Evolutionary conservation across 1,140 invertebrate genomes (phyloP), one percentile per base, ranked within the genome.

Genomic region (Caenorhabditis tropicalis): DNA sequence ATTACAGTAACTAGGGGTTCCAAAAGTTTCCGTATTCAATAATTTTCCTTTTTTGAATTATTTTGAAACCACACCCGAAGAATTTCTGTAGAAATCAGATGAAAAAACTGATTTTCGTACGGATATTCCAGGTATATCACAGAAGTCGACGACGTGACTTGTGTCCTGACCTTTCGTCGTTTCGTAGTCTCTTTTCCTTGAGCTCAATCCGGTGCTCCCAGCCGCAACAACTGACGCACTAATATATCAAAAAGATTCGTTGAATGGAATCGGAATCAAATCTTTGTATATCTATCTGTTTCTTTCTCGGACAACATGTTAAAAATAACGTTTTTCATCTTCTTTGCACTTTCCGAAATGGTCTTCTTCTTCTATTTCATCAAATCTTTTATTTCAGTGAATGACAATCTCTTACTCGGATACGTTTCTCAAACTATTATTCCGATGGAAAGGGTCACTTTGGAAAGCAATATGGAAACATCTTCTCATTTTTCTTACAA

Each of bases 321-420:
- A 24, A 15, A 24, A 27, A 10, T 27, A 46, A 24, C 65, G 21
- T 43, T 74, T 43, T 43, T 15, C 65, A 27, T 65, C 87, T 79
- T 70, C 88, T 89, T 48, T 87, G 87, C 16, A 53, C 43, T 49
- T 89, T 39, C 19, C 19, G 1, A 21, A 27, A 3, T 10, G 9
- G 15, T 19, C 7, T 36, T 65, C 36, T 33, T 33, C 29, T 3
- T 4, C 12, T 33, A 19, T 16, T 36, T n/a, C 6, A 19, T 33
- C 2, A 7, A 33, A 12, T 15, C 2, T 60, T 36, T 36, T 2
- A 36, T 82, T 65, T 60, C 53, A 58, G 43, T 48, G 46, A 36
- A 87, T 87, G 87, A 87, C 87, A 60, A 87, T 87, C 39, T 65
- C 49, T 48, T 87, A 87, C 65, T 87, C 87, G 82, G 87, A 87